These are phyloP conservation scores for Psophia crepitans DNA, from an alignment of 2,113 vertebrate species.

Conservation along the genomic window DNA sequence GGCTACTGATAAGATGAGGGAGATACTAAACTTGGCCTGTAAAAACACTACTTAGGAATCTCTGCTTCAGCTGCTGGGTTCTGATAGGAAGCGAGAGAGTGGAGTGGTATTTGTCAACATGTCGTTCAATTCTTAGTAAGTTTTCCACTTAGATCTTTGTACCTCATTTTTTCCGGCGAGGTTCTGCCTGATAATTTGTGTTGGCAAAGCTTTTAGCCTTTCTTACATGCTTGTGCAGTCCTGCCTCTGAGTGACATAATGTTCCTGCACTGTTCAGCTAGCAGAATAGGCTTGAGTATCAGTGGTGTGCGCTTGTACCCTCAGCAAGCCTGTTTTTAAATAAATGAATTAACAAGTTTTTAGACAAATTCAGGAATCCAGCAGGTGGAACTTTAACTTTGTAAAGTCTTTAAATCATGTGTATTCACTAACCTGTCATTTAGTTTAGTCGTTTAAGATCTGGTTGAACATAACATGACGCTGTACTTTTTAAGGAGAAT, in stretches of 20 bases:
- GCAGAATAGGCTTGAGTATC: neutral
- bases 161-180: slow-evolving; percentile 57
- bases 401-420: neutral
- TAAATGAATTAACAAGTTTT: neutral
- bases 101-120: slow-evolving; percentile 64
- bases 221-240: neutral
- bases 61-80: neutral
- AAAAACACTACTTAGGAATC: slow-evolving; percentile 51
- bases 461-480: neutral
- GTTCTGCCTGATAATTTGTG: slow-evolving; percentile 32
- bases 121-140: slow-evolving; percentile 8
- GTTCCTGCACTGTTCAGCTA: slow-evolving; percentile 10
- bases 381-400: neutral
- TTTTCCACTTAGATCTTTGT: slow-evolving; percentile 32
- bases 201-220: slow-evolving; percentile 46
- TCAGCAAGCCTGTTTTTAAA: neutral
- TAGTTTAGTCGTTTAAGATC: neutral
- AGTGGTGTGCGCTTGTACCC: neutral
- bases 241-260: neutral
- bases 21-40: neutral
- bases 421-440: neutral
- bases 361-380: neutral
- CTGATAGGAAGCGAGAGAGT: slow-evolving; percentile 48
- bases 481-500: neutral
- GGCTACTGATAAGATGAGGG: slow-evolving; percentile 55